Percentiles rank a stretch among this genome's conserved stretches.
phyloP scores from a whole-genome alignment of 2,797 vertebrate genomes.

The Hafferia zeledoni region DNA sequence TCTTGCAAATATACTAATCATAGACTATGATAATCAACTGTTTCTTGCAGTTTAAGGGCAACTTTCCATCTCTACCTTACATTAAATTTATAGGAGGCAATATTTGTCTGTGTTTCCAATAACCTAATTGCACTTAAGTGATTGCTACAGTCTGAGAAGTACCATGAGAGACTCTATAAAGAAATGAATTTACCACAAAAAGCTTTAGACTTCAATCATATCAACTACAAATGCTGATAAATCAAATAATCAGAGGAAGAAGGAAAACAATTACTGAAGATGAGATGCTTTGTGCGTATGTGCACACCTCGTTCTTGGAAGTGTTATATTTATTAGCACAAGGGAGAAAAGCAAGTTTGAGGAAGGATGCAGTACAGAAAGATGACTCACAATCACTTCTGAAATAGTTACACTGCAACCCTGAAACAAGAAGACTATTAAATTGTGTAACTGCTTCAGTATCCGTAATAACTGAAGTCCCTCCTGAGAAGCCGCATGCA shows the following conservation, averaged over 20 bases:
- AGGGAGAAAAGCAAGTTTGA: neutral
- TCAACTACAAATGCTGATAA: neutral
- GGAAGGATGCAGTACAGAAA: neutral
- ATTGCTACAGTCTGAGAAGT: neutral
- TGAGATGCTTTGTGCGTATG: neutral
- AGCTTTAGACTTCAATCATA: neutral
- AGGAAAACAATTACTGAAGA: neutral
- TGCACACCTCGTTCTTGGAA: neutral
- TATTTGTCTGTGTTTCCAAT: neutral
- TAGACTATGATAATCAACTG: neutral
- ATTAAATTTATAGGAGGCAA: neutral
- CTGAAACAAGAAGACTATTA: neutral
- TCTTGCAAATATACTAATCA: neutral
- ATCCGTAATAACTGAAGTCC: neutral
- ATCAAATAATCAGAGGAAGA: neutral
- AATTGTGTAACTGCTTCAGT: neutral
- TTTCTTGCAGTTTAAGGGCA: neutral
- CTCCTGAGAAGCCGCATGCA: neutral
- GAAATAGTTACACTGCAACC: neutral
- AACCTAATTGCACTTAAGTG: neutral
- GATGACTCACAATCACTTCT: neutral
- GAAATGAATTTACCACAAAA: neutral
- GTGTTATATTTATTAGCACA: neutral
- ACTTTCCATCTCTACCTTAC: neutral
- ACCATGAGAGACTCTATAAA: neutral